Evolutionary conservation across 2,113 vertebrate species (phyloP).

Genomic region (Nansenia antarctica): DNA sequence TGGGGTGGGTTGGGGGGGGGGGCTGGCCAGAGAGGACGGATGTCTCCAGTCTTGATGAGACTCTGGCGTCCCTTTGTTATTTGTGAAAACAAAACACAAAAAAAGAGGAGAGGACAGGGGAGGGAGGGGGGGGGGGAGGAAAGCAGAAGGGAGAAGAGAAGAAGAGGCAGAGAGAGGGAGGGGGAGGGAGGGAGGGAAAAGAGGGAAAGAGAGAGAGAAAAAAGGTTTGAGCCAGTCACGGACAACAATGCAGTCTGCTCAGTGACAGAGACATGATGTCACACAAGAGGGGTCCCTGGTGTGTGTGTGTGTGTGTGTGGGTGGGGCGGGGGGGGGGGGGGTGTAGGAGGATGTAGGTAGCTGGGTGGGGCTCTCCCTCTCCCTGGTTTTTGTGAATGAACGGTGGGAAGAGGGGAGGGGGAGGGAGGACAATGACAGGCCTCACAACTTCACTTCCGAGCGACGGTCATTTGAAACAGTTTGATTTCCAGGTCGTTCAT

Average conservation of each 20-base stretch:
- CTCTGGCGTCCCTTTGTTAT: constrained; percentile 71
- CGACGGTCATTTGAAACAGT: constrained; percentile 64
- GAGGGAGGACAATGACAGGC: constrained; percentile 37
- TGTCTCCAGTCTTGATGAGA: constrained; percentile 61
- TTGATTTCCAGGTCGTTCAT: constrained; percentile 76
- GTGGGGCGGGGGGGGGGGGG: constrained; percentile 35
- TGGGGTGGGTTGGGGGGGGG: constrained; percentile 6
- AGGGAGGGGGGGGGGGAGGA: constrained; percentile 15
- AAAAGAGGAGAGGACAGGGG: constrained; percentile 34
- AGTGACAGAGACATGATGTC: constrained; percentile 69
- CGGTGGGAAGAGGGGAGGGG: constrained; percentile 60
- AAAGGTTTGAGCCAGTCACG: constrained; percentile 49
- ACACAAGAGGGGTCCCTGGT: constrained; percentile 61
- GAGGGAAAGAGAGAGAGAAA: constrained; percentile 20
- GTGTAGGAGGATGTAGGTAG: constrained; percentile 38
- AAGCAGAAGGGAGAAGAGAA: constrained; percentile 35
- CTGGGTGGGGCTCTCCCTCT: constrained; percentile 66
- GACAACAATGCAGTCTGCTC: constrained; percentile 66
- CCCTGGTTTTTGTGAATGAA: constrained; percentile 61
- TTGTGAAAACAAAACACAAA: constrained; percentile 73
- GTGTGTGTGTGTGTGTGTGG: constrained; percentile 45
- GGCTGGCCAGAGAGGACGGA: constrained; percentile 57
- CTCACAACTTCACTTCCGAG: constrained; percentile 73
- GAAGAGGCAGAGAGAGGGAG: constrained; percentile 31
- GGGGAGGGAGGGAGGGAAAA: constrained; percentile 32